Evolutionary conservation across 2,797 vertebrate species (phyloP).

Genomic region (Apogon hyalosoma): DNA sequence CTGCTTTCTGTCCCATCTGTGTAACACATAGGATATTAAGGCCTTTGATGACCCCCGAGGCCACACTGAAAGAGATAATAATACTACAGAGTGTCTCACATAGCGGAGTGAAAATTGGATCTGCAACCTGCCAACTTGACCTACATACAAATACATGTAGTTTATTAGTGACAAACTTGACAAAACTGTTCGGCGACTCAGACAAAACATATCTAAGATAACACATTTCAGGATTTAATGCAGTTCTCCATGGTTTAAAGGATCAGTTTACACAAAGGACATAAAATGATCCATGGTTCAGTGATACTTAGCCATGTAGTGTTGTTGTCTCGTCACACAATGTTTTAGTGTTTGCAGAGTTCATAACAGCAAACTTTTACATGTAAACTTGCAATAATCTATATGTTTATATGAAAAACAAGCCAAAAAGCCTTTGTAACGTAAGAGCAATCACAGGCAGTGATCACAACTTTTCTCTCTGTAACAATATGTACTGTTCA

Average conservation of each 20-base stretch:
- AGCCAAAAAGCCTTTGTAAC: too few relatives aligned
- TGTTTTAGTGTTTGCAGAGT: too few relatives aligned
- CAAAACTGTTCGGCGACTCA: conserved; percentile 19
- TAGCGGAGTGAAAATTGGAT: conserved; percentile 16
- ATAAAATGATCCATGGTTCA: not conserved
- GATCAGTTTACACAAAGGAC: conserved; percentile 24
- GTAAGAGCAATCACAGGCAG: too few relatives aligned
- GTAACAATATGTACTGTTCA: too few relatives aligned
- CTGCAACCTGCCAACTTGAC: conserved; percentile 10
- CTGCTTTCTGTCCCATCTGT: conserved; percentile 45
- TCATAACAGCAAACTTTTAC: too few relatives aligned
- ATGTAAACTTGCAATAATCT: too few relatives aligned
- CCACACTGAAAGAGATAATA: conserved; percentile 54
- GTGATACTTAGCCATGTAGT: too few relatives aligned
- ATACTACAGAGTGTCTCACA: conserved; percentile 31
- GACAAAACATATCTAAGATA: conserved; percentile 23
- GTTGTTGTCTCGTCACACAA: too few relatives aligned
- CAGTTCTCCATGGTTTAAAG: conserved; percentile 16
- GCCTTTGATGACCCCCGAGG: conserved; percentile 73
- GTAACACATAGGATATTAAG: conserved; percentile 69
- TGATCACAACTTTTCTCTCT: too few relatives aligned
- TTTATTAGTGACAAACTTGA: conserved; percentile 16
- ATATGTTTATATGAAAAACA: too few relatives aligned
- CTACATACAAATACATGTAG: conserved; percentile 3
- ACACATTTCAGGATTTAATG: not conserved